These are phyloP conservation scores for Epinephelus awoara DNA, from an alignment of 2,797 vertebrate species.

Conservation along the genomic window DNA sequence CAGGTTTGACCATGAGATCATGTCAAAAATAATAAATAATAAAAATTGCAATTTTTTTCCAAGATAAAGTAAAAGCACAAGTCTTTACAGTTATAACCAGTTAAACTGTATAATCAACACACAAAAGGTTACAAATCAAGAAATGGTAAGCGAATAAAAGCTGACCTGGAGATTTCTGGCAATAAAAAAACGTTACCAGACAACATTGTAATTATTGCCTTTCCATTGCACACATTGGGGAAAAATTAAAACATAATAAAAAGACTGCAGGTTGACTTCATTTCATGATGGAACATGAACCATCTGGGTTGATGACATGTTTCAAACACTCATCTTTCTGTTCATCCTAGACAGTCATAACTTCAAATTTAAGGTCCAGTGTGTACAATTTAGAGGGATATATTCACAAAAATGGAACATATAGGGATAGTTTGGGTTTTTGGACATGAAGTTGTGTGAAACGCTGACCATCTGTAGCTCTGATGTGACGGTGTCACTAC, in stretches of 20 bases:
- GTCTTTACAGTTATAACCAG: background rate
- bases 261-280: background rate
- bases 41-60: background rate
- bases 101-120: conserved; percentile 3
- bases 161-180: background rate
- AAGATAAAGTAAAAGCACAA: background rate
- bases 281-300: background rate
- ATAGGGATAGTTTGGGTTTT: too few relatives aligned
- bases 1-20: background rate
- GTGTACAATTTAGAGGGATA: too few relatives aligned
- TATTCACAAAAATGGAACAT: too few relatives aligned
- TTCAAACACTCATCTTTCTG: background rate
- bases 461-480: too few relatives aligned
- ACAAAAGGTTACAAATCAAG: conserved; percentile 14
- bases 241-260: background rate
- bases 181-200: background rate
- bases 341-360: background rate
- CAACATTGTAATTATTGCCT: background rate
- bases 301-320: background rate
- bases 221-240: background rate
- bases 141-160: background rate
- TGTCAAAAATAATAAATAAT: conserved; percentile 9
- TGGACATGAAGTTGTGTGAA: too few relatives aligned
- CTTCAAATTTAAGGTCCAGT: too few relatives aligned
- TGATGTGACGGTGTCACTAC: too few relatives aligned